Evolutionary conservation across 1,140 invertebrate species (phyloP).

Genomic region (Drosophila nasuta): DNA sequence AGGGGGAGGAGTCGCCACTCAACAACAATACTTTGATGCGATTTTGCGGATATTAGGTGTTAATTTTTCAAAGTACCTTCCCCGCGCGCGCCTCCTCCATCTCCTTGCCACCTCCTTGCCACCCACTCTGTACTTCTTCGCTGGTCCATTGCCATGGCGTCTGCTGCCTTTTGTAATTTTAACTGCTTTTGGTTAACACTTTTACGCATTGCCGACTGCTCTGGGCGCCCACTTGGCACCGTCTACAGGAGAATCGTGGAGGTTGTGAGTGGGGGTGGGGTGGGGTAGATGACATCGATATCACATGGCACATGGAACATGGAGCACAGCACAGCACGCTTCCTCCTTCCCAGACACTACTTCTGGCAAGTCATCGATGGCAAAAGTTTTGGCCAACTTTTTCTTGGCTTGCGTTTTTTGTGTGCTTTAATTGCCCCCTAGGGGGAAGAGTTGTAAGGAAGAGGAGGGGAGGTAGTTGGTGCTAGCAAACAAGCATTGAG

Average conservation of each 20-base stretch:
- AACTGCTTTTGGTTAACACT: slow-evolving; percentile 83
- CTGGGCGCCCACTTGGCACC: slow-evolving; percentile 25
- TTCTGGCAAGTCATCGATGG: slow-evolving; percentile 70
- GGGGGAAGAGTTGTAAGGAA: slow-evolving; percentile 14
- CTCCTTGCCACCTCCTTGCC: too few relatives aligned
- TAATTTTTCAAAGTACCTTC: slow-evolving; percentile 74
- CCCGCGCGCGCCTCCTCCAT: not conserved
- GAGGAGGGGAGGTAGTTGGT: not conserved
- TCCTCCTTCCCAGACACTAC: not conserved
- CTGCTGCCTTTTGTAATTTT: slow-evolving; percentile 78
- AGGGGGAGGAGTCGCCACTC: slow-evolving; percentile 10
- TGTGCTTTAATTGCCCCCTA: slow-evolving; percentile 73
- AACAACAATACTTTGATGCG: slow-evolving; percentile 80
- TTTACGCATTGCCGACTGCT: slow-evolving; percentile 78
- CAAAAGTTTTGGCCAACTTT: slow-evolving; percentile 75
- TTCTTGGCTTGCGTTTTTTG: slow-evolving; percentile 65
- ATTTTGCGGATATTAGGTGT: slow-evolving; percentile 83
- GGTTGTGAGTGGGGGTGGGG: slow-evolving; percentile 1
- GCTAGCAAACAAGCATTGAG: slow-evolving; percentile 59
- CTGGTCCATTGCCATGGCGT: slow-evolving; percentile 67
- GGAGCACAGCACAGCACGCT: slow-evolving; percentile 2
- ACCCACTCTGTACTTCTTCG: not conserved
- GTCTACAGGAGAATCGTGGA: not conserved
- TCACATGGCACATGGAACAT: slow-evolving; percentile 60
- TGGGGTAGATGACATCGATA: slow-evolving; percentile 61